Evolutionary conservation across 2,888 invertebrate species (phyloP).

Genomic region (Mythimna albipuncta): DNA sequence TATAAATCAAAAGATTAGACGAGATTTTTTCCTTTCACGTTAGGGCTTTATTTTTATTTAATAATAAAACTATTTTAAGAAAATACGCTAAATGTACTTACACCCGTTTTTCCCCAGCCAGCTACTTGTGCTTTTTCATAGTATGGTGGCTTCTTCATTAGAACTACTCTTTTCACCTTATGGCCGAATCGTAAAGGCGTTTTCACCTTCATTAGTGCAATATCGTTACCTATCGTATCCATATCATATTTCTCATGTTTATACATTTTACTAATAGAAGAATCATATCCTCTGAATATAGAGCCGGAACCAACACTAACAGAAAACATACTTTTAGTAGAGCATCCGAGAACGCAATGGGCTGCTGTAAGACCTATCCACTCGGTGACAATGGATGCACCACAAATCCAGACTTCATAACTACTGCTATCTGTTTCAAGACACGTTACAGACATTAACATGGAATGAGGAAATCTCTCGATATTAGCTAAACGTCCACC

Average conservation of each 20-base stretch:
- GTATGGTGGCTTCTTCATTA: slow-evolving; percentile 56
- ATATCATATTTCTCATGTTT: slow-evolving; percentile 36
- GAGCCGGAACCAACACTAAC: slow-evolving; percentile 48
- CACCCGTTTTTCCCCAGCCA: slow-evolving; percentile 57
- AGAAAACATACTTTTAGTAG: accelerated
- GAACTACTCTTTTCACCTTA: slow-evolving; percentile 50
- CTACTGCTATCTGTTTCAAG: accelerated
- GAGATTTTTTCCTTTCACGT: neutral
- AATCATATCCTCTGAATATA: slow-evolving; percentile 11
- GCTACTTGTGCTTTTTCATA: slow-evolving; percentile 49
- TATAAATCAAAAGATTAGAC: neutral
- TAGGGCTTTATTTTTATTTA: neutral
- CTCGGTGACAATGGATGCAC: slow-evolving; percentile 71
- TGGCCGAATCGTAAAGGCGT: slow-evolving; percentile 35
- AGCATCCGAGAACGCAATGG: slow-evolving; percentile 64
- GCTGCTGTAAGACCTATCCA: slow-evolving; percentile 69
- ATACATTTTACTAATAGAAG: slow-evolving; percentile 6
- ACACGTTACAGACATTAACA: neutral
- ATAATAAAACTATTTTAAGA: neutral
- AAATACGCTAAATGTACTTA: slow-evolving; percentile 24
- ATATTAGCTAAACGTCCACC: neutral
- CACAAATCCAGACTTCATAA: slow-evolving; percentile 53
- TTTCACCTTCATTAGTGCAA: slow-evolving; percentile 55
- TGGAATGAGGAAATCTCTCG: slow-evolving; percentile 14
- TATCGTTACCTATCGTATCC: slow-evolving; percentile 22